Evolutionary conservation across 1,140 invertebrate species (phyloP).

Genomic region (Aphis craccivora): DNA sequence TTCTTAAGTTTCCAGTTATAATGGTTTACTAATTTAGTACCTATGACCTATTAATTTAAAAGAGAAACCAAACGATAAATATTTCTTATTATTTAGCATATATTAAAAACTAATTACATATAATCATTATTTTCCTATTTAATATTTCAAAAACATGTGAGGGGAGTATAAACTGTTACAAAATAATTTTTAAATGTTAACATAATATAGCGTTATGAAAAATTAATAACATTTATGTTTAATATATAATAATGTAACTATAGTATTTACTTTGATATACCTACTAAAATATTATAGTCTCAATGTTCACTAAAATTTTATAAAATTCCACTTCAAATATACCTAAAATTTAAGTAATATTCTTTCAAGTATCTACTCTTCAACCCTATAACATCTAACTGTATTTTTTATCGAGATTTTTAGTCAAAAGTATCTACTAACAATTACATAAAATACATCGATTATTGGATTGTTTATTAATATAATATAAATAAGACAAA

Average conservation of each 20-base stretch:
- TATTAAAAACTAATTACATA: not conserved
- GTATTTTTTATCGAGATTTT: not conserved
- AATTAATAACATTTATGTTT: not conserved
- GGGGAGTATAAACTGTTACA: not conserved
- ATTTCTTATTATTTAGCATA: not conserved
- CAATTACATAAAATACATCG: not conserved
- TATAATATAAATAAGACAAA: not conserved
- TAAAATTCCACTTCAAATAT: not conserved
- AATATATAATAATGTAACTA: not conserved
- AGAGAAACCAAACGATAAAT: no score
- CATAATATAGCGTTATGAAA: not conserved
- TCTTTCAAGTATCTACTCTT: not conserved
- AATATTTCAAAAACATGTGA: not conserved
- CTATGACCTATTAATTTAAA: no score
- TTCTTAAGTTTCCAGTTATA: not conserved
- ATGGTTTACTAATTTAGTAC: not conserved
- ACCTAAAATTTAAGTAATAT: not conserved
- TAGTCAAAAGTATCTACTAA: not conserved
- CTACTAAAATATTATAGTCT: not conserved
- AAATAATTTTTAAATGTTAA: not conserved
- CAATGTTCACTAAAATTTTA: not conserved
- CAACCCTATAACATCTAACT: not conserved
- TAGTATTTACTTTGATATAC: not conserved
- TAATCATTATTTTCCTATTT: not conserved
- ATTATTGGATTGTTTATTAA: not conserved